These are phyloP conservation scores for Ia io DNA, from an alignment of 2,113 vertebrate species.

Conservation along the genomic window DNA sequence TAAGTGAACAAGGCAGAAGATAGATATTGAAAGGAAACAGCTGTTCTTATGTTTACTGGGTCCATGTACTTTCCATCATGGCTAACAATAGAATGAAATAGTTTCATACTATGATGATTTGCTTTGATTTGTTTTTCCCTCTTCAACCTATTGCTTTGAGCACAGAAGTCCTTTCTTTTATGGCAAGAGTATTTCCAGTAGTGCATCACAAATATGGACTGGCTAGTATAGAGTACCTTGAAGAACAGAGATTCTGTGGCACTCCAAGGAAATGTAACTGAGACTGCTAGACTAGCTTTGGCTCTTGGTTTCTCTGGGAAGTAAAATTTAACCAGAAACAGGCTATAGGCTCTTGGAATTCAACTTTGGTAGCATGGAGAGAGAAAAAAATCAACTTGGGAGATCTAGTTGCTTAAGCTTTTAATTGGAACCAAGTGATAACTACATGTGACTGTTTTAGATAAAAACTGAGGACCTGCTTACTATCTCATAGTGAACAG, in stretches of 20 bases:
- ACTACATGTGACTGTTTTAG: constrained; percentile 47
- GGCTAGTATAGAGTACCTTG: not conserved
- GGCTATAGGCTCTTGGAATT: not conserved
- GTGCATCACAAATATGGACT: constrained; percentile 16
- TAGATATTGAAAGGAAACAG: constrained; percentile 23
- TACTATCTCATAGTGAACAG: constrained; percentile 24
- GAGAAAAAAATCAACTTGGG: not conserved
- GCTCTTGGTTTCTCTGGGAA: constrained; percentile 26
- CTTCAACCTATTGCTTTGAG: constrained; percentile 36
- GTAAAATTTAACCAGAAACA: constrained; percentile 8
- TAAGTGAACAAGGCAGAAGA: constrained; percentile 41
- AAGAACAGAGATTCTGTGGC: constrained; percentile 21
- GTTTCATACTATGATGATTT: constrained; percentile 36
- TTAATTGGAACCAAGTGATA: constrained; percentile 55
- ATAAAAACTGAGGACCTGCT: not conserved
- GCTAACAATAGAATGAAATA: constrained; percentile 46
- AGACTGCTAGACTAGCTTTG: not conserved
- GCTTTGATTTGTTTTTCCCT: constrained; percentile 26
- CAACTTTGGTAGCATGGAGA: not conserved
- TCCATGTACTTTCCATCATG: not conserved
- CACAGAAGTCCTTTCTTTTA: constrained; percentile 33
- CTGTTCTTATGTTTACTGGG: constrained; percentile 10
- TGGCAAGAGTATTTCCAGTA: constrained; percentile 6
- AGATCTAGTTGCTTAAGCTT: constrained; percentile 50
- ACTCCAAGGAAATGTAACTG: constrained; percentile 22